These are phyloP conservation scores for Operophtera brumata DNA, from an alignment of 2,888 invertebrate species.

Conservation along the genomic window DNA sequence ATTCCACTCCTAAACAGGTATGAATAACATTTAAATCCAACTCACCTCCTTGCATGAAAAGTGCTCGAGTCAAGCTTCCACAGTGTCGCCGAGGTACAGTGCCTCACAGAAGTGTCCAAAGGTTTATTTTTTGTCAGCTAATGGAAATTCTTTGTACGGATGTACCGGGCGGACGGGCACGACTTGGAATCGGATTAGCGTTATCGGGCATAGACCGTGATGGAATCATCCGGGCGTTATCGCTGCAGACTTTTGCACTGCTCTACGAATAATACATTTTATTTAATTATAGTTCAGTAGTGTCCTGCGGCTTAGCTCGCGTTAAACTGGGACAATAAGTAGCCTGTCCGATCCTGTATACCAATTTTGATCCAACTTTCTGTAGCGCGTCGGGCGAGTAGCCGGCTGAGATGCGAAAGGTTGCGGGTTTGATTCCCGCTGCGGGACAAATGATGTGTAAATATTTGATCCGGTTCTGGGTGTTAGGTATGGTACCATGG, in stretches of 20 bases:
- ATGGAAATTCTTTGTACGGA: constrained; percentile 79
- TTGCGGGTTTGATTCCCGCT: too few species aligned
- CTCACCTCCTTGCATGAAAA: not conserved
- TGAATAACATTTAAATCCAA: constrained; percentile 2
- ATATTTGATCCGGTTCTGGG: too few species aligned
- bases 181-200: constrained; percentile 73
- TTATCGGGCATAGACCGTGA: constrained; percentile 68
- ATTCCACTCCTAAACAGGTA: not conserved
- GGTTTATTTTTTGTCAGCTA: constrained; percentile 66
- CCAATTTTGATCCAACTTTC: too few species aligned
- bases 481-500: too few species aligned
- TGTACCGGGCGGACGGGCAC: constrained; percentile 65
- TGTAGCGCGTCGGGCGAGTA: too few species aligned
- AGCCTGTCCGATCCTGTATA: too few species aligned
- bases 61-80: not conserved
- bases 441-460: too few species aligned
- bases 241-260: constrained; percentile 44
- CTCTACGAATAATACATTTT: constrained; percentile 22
- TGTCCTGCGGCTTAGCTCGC: too few species aligned
- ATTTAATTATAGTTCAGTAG: constrained; percentile 4
- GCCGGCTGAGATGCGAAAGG: too few species aligned
- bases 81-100: constrained; percentile 15
- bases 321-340: too few species aligned
- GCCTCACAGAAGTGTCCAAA: constrained; percentile 17
- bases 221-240: constrained; percentile 61